Base-by-base conservation (phyloP, 2,888 invertebrate species). In the Plebejus anna region DNA sequence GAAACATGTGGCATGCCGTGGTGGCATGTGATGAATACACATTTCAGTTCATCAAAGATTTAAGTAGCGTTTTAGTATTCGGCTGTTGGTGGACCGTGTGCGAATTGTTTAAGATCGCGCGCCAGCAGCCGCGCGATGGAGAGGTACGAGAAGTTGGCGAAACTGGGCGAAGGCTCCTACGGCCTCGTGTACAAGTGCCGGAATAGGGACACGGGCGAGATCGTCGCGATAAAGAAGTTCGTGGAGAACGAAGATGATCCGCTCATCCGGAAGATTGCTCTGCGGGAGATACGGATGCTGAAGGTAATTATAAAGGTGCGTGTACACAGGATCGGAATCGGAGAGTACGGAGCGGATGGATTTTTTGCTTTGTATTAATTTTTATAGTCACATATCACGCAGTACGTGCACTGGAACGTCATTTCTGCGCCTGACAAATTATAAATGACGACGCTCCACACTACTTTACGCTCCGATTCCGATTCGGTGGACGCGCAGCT, bases 241-340 rank as follows among this genome's bases (percentile, higher is more conserved):
- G 97, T 98, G 13, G 99, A 99, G 90, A 98, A 98, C 78, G 99
- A 99, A 88, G 98, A 99, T 87, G 99, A 99, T 91, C 98, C 98
- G 9, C 96, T 98, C 73, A 99, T 99, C 81, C 95, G 98, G 84
- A 99, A 99, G 94, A 99, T 99, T 81, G 99, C 99, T 1, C 95
- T 99, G 76, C 92, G 99, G 82, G 99, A 99, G 94, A 98, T 99
- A 84, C 95, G 98, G 82, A 96, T 99, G 94, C 95, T 99, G 6
- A 99, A 99, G 96, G 98, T 98, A 87, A 76, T 47, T 47, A 11
- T 22, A 22, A 22, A 32, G 32, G 32, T 32, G 32, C 32, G 32
- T 22, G 32, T 32, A 1, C 32, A 32, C 32, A 0, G 32, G 32
- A 32, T 32, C 32, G 32, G 32, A 32, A 32, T 32, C 32, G 32